Evolutionary conservation across 2,113 vertebrate genomes (phyloP), one percentile per base, ranked within the genome.

Genomic region (Thomomys bottae): DNA sequence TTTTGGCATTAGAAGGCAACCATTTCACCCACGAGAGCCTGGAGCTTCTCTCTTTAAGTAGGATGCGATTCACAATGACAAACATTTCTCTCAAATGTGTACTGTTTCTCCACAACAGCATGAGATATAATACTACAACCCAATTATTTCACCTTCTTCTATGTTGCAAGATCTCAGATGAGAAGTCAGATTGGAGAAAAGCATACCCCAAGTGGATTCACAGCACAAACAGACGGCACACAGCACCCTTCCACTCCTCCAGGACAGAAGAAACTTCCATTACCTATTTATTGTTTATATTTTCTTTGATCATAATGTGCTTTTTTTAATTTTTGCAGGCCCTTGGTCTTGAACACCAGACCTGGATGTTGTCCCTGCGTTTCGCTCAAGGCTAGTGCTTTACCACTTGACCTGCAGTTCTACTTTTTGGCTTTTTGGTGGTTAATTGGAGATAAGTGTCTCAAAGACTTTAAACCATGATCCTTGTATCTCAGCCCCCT

Each of bases 61-160:
- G 8, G 3, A 6, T 20, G 1, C 6, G 34, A 86, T 49, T 88
- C 54, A 76, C 21, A 34, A 5, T 24, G 71, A 63, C 70, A 79
- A 77, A 70, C 6, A 82, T 70, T 90, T 75, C 90, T 78, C 32
- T 61, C 32, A 66, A 0, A 28, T 80, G 81, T 49, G 1, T 45
- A 18, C 20, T 32, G 6, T 92, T 88, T 89, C 80, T 93, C 89
- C 77, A 34, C 14, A 88, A 42, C 79, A 75, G 23, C 40, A 75
- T 36, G 3, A 45, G 14, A 36, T 68, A 36, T 63, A 36, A 57
- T 68, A 92, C 57, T 23, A 36, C 4, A 75, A 64, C 28, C 90
- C 66, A 32, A 77, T 0, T 32, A 6, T 42, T 73, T 88, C 17
- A 54, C n/a, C 82, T 59, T 3, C 66, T 70, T 73, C 36, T 66